Base-by-base conservation (phyloP, 2,113 vertebrate species). In the Spilogale gracilis region DNA sequence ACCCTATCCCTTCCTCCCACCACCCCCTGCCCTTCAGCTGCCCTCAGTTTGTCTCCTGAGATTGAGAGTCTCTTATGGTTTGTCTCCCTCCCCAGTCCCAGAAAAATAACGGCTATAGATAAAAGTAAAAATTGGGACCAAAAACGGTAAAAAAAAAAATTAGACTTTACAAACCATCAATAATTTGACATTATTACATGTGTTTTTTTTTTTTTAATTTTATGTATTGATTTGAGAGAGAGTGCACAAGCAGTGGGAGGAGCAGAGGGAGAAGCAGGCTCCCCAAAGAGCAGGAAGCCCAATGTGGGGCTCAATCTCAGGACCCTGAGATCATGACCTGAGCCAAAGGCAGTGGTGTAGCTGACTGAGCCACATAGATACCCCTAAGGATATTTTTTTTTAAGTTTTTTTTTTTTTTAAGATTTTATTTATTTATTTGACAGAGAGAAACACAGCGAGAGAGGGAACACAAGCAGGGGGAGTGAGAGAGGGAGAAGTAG, bases 91-190 rank as follows among this genome's bases (percentile, higher is more conserved):
- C 38, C 38, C 38, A 38, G 38, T 38, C 38, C 38, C 38, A 38
- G 38, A 38, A 38, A 78, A 94, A 96, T 23, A 94, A 88, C 2
- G 3, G 76, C 43, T 71, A 84, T 13, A 1, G 20, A 74, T 61
- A 9, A 83, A 89, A 25, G n/a, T 18, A 88, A 71, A 12, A 93
- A 63, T 27, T 76, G 45, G 58, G 27, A 50, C 9, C 18, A 18
- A 92, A 93, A 93, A 12, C 8, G 25, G 48, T 52, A 79, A 65
- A 79, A 27, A 38, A 60, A 90, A 93, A 95, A 84, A 82, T 8
- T 87, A 9, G 89, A 95, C n/a, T 89, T 89, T 94, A 52, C 25
- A 67, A 67, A 88, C 5, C 43, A 90, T 17, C 25, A 93, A n/a
- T n/a, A 58, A 27, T 89, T 56, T 76, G 30, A 86, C 73, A 97